Percentiles rank a stretch among this genome's conserved stretches.
Evolutionary conservation across 2,888 invertebrate genomes (phyloP).

Genomic region (Agrotis exclamationis): DNA sequence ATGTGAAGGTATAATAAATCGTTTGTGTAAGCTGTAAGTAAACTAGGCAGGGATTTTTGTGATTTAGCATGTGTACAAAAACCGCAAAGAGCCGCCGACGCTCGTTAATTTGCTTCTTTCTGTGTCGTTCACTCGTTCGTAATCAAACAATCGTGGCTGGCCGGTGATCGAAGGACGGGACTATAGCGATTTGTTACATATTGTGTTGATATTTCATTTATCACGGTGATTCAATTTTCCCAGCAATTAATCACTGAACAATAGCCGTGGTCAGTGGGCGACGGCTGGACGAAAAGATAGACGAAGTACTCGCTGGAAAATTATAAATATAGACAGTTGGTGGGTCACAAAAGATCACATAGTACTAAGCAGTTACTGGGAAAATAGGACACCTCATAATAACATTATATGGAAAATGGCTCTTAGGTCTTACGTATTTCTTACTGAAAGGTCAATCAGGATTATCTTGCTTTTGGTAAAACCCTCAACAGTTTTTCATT

Average conservation of each 20-base stretch:
- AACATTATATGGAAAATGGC: not conserved
- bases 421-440: slow-evolving; percentile 21
- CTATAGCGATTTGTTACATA: slow-evolving; percentile 78
- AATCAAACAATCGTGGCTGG: slow-evolving; percentile 69
- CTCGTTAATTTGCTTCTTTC: slow-evolving; percentile 64
- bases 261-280: slow-evolving; percentile 70
- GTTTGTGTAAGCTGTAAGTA: slow-evolving; percentile 26
- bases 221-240: slow-evolving; percentile 82
- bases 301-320: slow-evolving; percentile 27
- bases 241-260: slow-evolving; percentile 81
- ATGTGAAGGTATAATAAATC: slow-evolving; percentile 17
- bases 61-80: slow-evolving; percentile 51
- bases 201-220: slow-evolving; percentile 82
- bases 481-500: too few relatives aligned
- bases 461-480: not conserved
- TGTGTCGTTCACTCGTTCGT: slow-evolving; percentile 58
- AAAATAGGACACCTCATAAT: slow-evolving; percentile 12
- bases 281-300: slow-evolving; percentile 50
- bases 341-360: not conserved
- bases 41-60: slow-evolving; percentile 37
- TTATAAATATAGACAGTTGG: slow-evolving; percentile 37
- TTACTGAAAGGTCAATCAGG: not conserved
- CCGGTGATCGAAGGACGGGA: slow-evolving; percentile 71
- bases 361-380: slow-evolving; percentile 9
- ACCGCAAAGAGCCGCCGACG: slow-evolving; percentile 48